phyloP scores from a whole-genome alignment of 2,113 vertebrate genomes.

The Cygnus atratus region DNA sequence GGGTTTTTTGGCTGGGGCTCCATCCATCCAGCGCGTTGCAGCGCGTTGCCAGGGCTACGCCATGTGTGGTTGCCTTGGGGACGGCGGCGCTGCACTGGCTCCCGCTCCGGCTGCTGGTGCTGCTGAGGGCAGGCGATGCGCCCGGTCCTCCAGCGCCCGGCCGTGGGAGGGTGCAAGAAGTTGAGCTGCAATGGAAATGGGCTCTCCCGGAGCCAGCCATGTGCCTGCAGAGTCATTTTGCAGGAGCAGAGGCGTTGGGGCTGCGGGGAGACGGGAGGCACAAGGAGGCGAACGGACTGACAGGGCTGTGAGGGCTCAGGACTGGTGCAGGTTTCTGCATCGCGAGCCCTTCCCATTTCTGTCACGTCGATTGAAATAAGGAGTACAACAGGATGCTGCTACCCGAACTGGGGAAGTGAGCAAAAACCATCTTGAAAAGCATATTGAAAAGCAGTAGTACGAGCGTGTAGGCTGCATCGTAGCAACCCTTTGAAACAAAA shows the following conservation, averaged over 20 bases:
- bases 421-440: background rate
- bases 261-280: background rate
- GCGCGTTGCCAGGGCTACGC: conserved; percentile 4
- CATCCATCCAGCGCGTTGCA: background rate
- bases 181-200: background rate
- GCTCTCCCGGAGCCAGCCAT: too few species aligned
- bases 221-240: background rate
- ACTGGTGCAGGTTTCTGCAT: background rate
- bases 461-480: background rate
- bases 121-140: background rate
- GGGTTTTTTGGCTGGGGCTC: background rate
- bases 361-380: background rate
- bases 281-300: background rate
- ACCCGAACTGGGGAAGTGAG: background rate
- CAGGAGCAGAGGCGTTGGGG: background rate
- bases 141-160: fast-evolving
- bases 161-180: background rate
- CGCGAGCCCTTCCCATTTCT: background rate
- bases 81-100: background rate
- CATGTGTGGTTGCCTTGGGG: conserved; percentile 54
- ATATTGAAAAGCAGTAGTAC: background rate
- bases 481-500: conserved; percentile 7
- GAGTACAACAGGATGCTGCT: background rate
- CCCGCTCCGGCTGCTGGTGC: background rate
- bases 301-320: background rate